A percentile compares a stretch with the other conserved stretches of the same genome.
phyloP scores from a whole-genome alignment of 2,113 vertebrate genomes.

The Glaucidium brasilianum region DNA sequence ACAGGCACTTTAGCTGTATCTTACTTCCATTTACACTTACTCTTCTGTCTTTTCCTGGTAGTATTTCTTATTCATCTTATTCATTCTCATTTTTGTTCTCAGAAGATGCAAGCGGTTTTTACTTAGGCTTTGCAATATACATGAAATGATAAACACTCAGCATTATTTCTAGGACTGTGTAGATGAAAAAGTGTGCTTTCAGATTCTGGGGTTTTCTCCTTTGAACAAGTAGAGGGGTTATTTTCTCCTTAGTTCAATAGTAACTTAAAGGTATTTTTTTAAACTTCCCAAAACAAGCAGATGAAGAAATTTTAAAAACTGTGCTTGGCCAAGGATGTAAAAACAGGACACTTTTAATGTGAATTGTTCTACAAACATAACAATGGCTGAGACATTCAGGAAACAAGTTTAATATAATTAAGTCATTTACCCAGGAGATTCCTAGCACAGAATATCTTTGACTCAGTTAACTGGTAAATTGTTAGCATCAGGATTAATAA shows the following conservation, averaged over 20 bases:
- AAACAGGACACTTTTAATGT: not conserved
- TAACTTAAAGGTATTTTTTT: not conserved
- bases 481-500: not conserved
- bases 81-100: conserved; percentile 13
- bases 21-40: conserved; percentile 42
- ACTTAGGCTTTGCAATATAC: conserved; percentile 9
- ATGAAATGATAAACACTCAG: conserved; percentile 5
- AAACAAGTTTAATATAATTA: not conserved
- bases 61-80: not conserved
- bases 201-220: not conserved
- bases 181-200: not conserved
- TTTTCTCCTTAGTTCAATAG: not conserved
- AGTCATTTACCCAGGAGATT: not conserved
- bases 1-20: conserved; percentile 31
- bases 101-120: conserved; percentile 11
- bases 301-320: not conserved
- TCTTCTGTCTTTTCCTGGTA: conserved; percentile 28
- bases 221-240: not conserved
- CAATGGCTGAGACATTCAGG: not conserved
- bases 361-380: not conserved
- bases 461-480: not conserved
- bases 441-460: not conserved
- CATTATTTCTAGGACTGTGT: conserved; percentile 13
- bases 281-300: not conserved
- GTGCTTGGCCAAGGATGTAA: not conserved